Evolutionary conservation across 2,113 vertebrate genomes (phyloP), one percentile per base, ranked within the genome.

Genomic region (Lophura nycthemera): DNA sequence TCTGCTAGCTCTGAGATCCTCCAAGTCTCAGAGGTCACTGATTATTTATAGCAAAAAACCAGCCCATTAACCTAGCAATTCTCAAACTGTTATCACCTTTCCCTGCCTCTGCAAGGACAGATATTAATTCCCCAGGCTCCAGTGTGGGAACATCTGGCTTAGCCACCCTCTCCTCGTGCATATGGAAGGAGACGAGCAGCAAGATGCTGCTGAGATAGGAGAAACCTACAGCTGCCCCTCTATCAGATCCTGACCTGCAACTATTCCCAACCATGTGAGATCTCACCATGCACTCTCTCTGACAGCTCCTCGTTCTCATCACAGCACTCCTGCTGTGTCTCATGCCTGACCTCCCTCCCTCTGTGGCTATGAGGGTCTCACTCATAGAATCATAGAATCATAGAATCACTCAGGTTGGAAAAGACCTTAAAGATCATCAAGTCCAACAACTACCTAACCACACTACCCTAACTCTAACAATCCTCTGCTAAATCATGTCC

Each of bases 11-110:
- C 18, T 57, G 74, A 71, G 56, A 52, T 89, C 21, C 71, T 80
- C n/a, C 42, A 47, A 1, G 0, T 83, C 56, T 87, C 84, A 89
- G 64, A 93, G 38, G 69, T 19, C 52, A 59, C 30, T 34, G 57
- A 65, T 32, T 75, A 74, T 65, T 78, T 69, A 80, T 22, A 47
- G 54, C n/a, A 76, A 79, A 88, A 72, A 30, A n/a, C 6, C 14
- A 82, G 43, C 8, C 40, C 87, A 76, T 85, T 91, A 95, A 69
- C 48, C 54, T 11, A 70, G 48, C 24, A 89, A 70, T 40, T 21
- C 67, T 91, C 57, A 52, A 89, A 78, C 12, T 85, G 87, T 22
- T 73, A 85, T n/a, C 82, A 88, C 27, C 20, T 76, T 76, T 54
- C 63, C 47, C 27, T 73, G 48, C 29, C 54, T 61, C 61, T 71